A percentile compares a stretch with the other conserved stretches of the same genome.
Evolutionary conservation across 1,140 invertebrate species (phyloP).

Genomic region (Asbolus verrucosus): DNA sequence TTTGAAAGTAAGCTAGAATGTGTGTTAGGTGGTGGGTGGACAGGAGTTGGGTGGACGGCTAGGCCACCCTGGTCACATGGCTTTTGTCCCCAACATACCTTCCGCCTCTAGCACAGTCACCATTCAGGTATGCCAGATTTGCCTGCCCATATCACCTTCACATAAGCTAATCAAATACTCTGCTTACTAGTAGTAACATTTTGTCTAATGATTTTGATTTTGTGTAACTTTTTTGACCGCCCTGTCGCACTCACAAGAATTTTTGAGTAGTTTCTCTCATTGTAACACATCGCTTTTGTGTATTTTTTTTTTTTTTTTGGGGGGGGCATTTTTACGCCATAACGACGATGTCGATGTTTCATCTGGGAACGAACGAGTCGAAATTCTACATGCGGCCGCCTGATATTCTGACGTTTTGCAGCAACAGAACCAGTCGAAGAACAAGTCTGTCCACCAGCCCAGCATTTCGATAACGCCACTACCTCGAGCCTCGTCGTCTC

Average conservation of each 20-base stretch:
- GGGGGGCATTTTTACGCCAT: too few relatives aligned
- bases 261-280: conserved; percentile 17
- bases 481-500: conserved; percentile 73
- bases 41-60: conserved; percentile 64
- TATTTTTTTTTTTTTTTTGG: background rate
- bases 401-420: background rate
- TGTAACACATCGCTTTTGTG: conserved; percentile 12
- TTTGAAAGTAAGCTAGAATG: conserved; percentile 47
- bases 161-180: conserved; percentile 3
- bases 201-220: too few relatives aligned
- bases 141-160: conserved; percentile 9
- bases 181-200: conserved; percentile 6
- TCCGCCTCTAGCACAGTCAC: conserved; percentile 61
- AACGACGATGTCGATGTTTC: too few relatives aligned
- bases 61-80: conserved; percentile 67
- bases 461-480: conserved; percentile 93
- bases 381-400: too few relatives aligned
- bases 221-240: too few relatives aligned
- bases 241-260: too few relatives aligned
- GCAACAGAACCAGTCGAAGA: conserved; percentile 55
- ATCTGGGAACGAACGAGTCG: too few relatives aligned
- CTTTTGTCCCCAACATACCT: conserved; percentile 69
- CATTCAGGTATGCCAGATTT: conserved; percentile 59
- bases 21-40: conserved; percentile 65
- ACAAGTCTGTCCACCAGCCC: conserved; percentile 77